Percentiles rank a stretch among this genome's conserved stretches.
phyloP scores from a whole-genome alignment of 2,888 invertebrate genomes.

The Coelopa pilipes region DNA sequence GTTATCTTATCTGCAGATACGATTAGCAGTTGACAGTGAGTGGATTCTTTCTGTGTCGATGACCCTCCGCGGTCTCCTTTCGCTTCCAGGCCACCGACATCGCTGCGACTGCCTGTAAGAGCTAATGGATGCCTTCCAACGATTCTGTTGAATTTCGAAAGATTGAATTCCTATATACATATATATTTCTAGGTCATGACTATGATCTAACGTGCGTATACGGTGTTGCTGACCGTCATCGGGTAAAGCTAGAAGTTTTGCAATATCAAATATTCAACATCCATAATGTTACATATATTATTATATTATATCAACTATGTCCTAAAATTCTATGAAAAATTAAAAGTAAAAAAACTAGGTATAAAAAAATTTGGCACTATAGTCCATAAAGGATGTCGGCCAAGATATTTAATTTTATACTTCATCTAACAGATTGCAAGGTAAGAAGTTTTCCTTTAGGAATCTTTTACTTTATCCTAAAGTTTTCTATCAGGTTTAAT shows the following conservation, averaged over 20 bases:
- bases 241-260: not conserved
- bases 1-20: conserved; percentile 48
- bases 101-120: conserved; percentile 49
- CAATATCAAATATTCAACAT: too few species aligned
- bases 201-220: conserved; percentile 50
- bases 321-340: too few species aligned
- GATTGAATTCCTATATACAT: not conserved
- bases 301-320: too few species aligned
- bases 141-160: conserved; percentile 33
- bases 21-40: conserved; percentile 47
- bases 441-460: too few species aligned
- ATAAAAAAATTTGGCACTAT: too few species aligned
- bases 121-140: conserved; percentile 55
- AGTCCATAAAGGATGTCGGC: too few species aligned
- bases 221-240: conserved; percentile 49
- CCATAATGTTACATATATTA: too few species aligned
- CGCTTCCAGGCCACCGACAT: conserved; percentile 52
- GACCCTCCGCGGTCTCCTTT: not conserved
- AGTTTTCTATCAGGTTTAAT: too few species aligned
- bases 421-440: too few species aligned
- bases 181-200: conserved; percentile 50
- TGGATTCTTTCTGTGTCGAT: not conserved
- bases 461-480: too few species aligned
- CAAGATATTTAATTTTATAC: too few species aligned
- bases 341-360: too few species aligned